phyloP scores from a whole-genome alignment of 1,140 invertebrate genomes.

The Pseudomyrmex flavicornis region DNA sequence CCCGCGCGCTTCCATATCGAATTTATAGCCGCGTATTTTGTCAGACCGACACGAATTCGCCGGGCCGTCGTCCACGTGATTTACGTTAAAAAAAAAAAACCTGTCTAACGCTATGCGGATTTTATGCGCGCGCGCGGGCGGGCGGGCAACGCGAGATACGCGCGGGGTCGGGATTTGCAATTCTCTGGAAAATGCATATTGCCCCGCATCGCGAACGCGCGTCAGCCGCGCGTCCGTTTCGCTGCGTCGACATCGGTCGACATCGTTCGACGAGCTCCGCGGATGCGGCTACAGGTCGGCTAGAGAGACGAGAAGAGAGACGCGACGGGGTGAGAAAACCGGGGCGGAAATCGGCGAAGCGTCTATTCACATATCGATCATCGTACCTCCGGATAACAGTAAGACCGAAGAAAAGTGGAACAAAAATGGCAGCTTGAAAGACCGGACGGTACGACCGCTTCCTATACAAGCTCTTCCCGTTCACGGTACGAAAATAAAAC shows the following conservation, averaged over 20 bases:
- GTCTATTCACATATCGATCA: constrained; percentile 59
- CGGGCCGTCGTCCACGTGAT: constrained; percentile 6
- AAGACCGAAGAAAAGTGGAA: constrained; percentile 66
- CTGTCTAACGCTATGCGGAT: constrained; percentile 26
- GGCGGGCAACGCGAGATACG: constrained; percentile 34
- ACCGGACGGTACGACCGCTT: constrained; percentile 53
- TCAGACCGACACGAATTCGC: constrained; percentile 45
- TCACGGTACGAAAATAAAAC: constrained; percentile 23
- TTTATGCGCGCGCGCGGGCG: neutral
- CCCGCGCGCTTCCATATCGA: constrained; percentile 28
- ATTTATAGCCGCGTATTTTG: constrained; percentile 49
- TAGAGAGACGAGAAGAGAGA: no score
- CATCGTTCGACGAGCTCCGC: neutral
- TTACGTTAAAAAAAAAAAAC: constrained; percentile 45
- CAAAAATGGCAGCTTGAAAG: constrained; percentile 67
- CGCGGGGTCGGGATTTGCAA: constrained; percentile 35
- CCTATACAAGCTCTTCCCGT: constrained; percentile 61
- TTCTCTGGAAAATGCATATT: constrained; percentile 53
- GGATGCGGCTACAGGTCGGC: neutral
- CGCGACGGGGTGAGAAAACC: constrained; percentile 39
- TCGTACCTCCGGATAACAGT: constrained; percentile 47
- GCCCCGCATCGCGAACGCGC: constrained; percentile 38
- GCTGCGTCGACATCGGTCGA: constrained; percentile 5
- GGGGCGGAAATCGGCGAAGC: constrained; percentile 2
- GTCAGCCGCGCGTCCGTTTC: constrained; percentile 12